phyloP scores from a whole-genome alignment of 2,113 vertebrate species.

The Tragelaphus buxtoni region DNA sequence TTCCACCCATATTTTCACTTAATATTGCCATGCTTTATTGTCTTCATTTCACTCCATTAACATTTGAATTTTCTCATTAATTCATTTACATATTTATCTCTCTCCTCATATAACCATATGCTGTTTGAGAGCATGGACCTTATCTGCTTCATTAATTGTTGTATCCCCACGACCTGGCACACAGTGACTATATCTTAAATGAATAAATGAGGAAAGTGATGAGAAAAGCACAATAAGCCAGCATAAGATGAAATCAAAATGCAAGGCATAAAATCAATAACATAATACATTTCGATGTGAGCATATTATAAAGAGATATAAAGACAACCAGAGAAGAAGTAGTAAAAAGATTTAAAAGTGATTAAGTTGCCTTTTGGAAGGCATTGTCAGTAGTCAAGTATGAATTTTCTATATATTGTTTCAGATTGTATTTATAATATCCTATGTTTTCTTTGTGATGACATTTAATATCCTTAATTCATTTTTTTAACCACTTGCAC shows the following conservation, averaged over 20 bases:
- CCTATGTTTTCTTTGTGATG: background rate
- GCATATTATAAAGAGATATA: background rate
- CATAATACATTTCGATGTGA: background rate
- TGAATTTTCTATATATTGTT: background rate
- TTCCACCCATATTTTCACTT: background rate
- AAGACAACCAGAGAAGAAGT: background rate
- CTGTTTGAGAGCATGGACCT: background rate
- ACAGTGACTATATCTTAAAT: background rate
- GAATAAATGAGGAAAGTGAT: background rate
- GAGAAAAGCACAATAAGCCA: background rate
- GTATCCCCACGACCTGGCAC: background rate
- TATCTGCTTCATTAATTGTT: background rate
- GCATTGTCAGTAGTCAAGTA: background rate
- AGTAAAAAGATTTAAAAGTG: background rate
- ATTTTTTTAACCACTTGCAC: background rate
- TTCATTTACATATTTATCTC: background rate
- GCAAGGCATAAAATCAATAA: background rate
- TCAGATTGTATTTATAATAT: background rate
- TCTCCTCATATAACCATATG: background rate
- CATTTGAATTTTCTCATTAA: background rate
- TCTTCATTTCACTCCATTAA: background rate
- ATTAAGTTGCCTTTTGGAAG: background rate
- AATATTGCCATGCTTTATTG: background rate
- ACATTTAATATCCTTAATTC: background rate
- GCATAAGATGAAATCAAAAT: background rate